Base-by-base conservation (phyloP, 2,113 vertebrate genomes). In the Mesocricetus auratus region DNA sequence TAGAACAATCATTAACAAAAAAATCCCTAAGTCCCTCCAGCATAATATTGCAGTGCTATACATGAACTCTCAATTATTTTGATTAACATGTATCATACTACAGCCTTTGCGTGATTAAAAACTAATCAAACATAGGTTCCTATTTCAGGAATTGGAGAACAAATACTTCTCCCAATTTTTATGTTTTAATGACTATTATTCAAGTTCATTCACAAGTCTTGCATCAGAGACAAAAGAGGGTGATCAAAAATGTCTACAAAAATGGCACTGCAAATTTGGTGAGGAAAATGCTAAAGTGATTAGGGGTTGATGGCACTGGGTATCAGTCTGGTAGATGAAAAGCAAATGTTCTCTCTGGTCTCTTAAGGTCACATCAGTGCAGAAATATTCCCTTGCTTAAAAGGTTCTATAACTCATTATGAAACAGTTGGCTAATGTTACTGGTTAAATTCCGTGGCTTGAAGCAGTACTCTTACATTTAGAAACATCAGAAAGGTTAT, bases 401-500 rank as follows among this genome's bases (percentile, higher is more conserved):
- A 92, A 85, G 19, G 87, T 92, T 58, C 62, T 73, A 1, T 68
- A 89, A 82, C 19, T 96, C 62, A 42, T 96, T 96, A 93, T 58
- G 94, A 82, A 92, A 75, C 5, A 50, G 22, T 56, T 73, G 82
- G 7, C 22, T 85, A 93, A 94, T 92, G 77, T 87, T 86, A 81
- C 50, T 26, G 29, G 75, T 94, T 86, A 96, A 94, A 83, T 73
- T 15, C 60, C 74, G 78, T 47, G 39, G 78, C 93, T 96, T 89
- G 69, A 94, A 95, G 60, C 0, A 66, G 33, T 21, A 75, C 69
- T 53, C 39, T 79, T 85, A 94, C 47, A 91, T 96, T 95, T 93
- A 89, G 85, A 94, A 91, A 95, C 58, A 93, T 13, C 68, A 96
- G 45, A 92, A 94, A 74, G 56, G 12, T 94, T 94, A 90, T 90